phyloP scores from a whole-genome alignment of 1,140 invertebrate species.

The Drosophila nannoptera region DNA sequence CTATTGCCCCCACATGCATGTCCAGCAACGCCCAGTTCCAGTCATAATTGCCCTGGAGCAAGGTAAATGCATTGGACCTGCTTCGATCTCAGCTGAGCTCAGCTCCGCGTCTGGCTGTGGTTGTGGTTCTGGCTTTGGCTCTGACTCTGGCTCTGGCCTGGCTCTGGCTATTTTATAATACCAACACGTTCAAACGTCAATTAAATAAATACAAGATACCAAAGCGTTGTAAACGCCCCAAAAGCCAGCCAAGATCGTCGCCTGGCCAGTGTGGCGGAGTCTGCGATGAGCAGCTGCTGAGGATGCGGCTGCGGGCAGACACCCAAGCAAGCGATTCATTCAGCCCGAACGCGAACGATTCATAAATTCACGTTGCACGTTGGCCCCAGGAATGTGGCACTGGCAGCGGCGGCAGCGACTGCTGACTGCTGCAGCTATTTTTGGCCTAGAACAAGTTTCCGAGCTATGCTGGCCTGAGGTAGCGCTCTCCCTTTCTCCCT shows the following conservation, averaged over 20 bases:
- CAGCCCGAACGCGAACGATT: slow-evolving; percentile 61
- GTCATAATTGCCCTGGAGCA: slow-evolving; percentile 63
- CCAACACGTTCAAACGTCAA: slow-evolving; percentile 76
- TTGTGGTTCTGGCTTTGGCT: background rate
- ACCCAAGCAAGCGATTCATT: slow-evolving; percentile 62
- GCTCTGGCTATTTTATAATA: slow-evolving; percentile 70
- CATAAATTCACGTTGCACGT: slow-evolving; percentile 53
- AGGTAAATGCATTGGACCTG: slow-evolving; percentile 25
- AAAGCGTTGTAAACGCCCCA: slow-evolving; percentile 75
- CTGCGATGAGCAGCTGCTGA: background rate
- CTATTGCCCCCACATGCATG: slow-evolving; percentile 72
- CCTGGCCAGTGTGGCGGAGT: slow-evolving; percentile 3
- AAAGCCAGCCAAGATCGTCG: slow-evolving; percentile 38
- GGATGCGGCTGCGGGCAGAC: slow-evolving; percentile 4
- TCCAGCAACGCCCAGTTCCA: slow-evolving; percentile 71
- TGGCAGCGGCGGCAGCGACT: slow-evolving; percentile 18
- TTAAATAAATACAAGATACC: slow-evolving; percentile 77
- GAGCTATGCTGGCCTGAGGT: background rate
- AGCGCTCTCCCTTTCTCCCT: background rate
- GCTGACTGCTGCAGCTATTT: slow-evolving; percentile 30
- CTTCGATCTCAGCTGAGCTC: slow-evolving; percentile 10
- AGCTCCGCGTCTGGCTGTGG: background rate
- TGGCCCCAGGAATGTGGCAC: slow-evolving; percentile 47
- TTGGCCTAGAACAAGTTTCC: slow-evolving; percentile 40
- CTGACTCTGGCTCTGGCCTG: background rate